phyloP scores from a whole-genome alignment of 2,888 invertebrate species.

The Amorpha juglandis region DNA sequence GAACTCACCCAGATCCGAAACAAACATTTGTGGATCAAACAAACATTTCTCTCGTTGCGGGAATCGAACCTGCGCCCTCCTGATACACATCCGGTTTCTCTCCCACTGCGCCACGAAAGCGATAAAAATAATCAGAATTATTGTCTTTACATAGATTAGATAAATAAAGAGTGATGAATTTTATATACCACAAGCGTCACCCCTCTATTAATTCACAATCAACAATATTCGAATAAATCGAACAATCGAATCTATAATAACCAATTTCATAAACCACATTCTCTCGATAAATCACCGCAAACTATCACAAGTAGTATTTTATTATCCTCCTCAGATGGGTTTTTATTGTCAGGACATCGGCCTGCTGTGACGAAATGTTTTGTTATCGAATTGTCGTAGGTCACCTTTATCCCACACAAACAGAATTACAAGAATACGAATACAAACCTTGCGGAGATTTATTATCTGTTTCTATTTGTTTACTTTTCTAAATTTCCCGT shows the following conservation, averaged over 20 bases:
- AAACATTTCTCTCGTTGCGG: no score
- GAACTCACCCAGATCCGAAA: no score
- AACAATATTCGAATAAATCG: no score
- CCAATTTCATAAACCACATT: not conserved
- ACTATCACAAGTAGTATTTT: constrained; percentile 5
- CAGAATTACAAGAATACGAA: constrained; percentile 11
- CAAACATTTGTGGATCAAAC: no score
- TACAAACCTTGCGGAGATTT: not conserved
- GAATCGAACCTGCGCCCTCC: no score
- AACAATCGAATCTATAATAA: not conserved
- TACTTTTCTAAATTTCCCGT: not conserved
- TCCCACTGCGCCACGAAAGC: no score
- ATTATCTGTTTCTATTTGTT: not conserved
- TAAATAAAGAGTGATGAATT: no score
- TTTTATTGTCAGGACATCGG: not conserved
- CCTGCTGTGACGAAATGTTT: constrained; percentile 12
- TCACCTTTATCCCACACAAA: not conserved
- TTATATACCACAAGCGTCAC: no score
- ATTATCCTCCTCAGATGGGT: constrained; percentile 11
- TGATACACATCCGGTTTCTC: no score
- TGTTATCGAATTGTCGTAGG: not conserved
- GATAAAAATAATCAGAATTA: no score
- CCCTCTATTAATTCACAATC: no score
- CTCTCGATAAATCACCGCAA: constrained; percentile 7
- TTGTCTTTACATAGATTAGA: no score